Base-by-base conservation (phyloP, 2,797 vertebrate genomes). In the Lithobates sylvaticus region DNA sequence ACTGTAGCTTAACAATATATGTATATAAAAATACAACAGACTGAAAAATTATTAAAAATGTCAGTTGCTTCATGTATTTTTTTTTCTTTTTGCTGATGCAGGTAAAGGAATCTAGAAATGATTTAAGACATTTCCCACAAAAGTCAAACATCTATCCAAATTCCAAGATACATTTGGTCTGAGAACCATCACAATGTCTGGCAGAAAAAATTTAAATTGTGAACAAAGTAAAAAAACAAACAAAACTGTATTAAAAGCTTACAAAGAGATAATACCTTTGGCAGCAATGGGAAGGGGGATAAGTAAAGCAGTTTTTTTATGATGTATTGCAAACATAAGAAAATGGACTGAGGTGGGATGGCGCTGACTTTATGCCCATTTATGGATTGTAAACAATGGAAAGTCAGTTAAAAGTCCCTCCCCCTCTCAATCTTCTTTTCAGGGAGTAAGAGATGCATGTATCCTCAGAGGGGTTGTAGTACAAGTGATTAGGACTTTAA, bases 341-440 rank as follows among this genome's bases (percentile, higher is more conserved):
- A 65, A 82, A 26, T 26, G 27, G 73, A 76, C 26, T 32, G 15
- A 78, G 47, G n/a, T 71, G n/a, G 67, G 75, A 58, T 47, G 47
- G 67, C 12, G 10, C 50, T 77, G 85, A 86, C 79, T 36, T 26
- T 47, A 77, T 77, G 67, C 29, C 70, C 79, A 86, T 82, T 58
- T 50, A 61, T 77, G 85, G 79, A 77, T 78, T 86, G 85, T 86
- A 86, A 86, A 86, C 85, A 86, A 81, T 86, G 73, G 67, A 44
- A 73, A 72, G 74, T 78, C 70, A 86, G 44, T 82, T 36, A 47
- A 77, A 32, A 71, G 23, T 54, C 74, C 69, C 32, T 0, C 65
- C 71, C 70, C 44, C 1, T 47, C 71, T 58, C 9, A 32, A 64
- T 73, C 36, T 58, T 54, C 16, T 7, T 76, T 29, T 21, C 7